Evolutionary conservation across 2,797 vertebrate species (phyloP).

Genomic region (Chaetophractus vellerosus): DNA sequence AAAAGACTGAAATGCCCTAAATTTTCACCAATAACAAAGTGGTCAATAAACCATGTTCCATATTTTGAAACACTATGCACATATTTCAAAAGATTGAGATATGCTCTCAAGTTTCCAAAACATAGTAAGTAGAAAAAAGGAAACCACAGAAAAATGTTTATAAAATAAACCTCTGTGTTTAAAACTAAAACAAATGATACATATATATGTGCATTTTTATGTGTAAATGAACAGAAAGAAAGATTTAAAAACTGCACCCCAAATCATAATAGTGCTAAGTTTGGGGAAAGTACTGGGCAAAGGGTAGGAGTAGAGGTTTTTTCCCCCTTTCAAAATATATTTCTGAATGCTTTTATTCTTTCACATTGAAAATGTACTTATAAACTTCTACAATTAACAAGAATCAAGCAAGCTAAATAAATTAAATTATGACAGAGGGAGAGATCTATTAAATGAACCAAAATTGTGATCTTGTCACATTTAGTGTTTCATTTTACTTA

Average conservation of each 20-base stretch:
- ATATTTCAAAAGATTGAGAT: background rate
- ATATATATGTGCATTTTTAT: background rate
- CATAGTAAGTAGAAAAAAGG: background rate
- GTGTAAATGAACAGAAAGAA: background rate
- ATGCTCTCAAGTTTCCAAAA: background rate
- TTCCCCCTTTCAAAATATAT: background rate
- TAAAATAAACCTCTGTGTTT: background rate
- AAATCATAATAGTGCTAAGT: background rate
- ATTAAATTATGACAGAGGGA: conserved; percentile 21
- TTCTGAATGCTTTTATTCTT: background rate
- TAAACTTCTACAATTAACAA: background rate
- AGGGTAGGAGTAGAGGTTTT: background rate
- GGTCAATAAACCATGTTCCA: background rate
- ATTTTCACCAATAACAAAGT: background rate
- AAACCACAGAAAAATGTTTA: background rate
- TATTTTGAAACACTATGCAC: background rate
- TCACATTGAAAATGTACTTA: background rate
- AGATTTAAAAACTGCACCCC: background rate
- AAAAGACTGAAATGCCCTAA: background rate
- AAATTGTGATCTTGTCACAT: background rate
- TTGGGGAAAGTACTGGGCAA: background rate
- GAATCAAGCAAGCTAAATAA: background rate
- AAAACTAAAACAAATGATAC: conserved; percentile 7
- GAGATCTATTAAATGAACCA: background rate
- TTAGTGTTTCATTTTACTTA: too few species aligned